Conservation (phyloP, 2,888 invertebrate genomes). For the Linnaemya tessellans region DNA sequence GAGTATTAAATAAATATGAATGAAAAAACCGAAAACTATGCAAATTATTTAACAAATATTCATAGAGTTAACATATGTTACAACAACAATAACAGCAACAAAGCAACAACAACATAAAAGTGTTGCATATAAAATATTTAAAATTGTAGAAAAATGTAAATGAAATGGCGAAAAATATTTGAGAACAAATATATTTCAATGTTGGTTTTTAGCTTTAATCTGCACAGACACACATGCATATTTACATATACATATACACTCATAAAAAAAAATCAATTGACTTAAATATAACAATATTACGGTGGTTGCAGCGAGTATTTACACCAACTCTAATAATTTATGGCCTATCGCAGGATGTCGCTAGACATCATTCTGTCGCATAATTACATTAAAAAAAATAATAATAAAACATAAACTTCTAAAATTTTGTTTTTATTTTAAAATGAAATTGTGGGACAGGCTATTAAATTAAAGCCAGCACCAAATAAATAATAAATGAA, state of each 20-base stretch:
- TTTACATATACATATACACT: no score
- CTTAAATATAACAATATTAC: background rate
- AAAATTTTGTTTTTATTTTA: no score
- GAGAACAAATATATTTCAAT: constrained; percentile 37
- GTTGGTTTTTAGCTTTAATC: constrained; percentile 63
- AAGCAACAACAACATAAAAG: no score
- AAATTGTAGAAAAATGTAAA: constrained; percentile 23
- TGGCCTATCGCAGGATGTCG: no score
- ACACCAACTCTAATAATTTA: background rate
- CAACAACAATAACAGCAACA: constrained; percentile 6
- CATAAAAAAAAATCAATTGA: background rate
- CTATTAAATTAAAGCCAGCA: no score
- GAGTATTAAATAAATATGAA: constrained; percentile 51
- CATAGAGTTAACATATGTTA: constrained; percentile 56
- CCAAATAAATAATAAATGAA: no score
- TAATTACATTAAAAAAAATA: no score
- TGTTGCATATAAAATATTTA: background rate
- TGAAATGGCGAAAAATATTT: constrained; percentile 34
- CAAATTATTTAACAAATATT: constrained; percentile 69
- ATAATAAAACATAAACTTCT: no score
- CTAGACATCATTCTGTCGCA: no score
- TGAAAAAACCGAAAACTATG: constrained; percentile 52
- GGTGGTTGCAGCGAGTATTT: background rate
- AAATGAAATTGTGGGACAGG: no score
- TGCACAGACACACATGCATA: background rate